Evolutionary conservation across 1,140 invertebrate species (phyloP), one percentile per base, ranked within the genome.

Genomic region (Aphaenogaster ashmeadi): DNA sequence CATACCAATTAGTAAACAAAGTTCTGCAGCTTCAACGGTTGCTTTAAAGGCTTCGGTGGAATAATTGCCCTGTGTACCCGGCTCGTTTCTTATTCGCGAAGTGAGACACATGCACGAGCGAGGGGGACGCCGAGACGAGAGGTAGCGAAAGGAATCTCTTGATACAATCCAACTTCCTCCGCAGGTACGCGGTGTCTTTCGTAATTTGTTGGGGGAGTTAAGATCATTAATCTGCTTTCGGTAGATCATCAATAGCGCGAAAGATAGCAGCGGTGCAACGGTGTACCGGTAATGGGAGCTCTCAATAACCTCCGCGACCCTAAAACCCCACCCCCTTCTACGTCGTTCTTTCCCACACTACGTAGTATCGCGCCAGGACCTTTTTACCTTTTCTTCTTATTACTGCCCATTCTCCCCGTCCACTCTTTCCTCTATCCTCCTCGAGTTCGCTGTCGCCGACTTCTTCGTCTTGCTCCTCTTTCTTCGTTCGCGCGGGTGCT

Each of bases 261-360:
- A 95, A 95, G 94, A 95, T 95, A 95, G 93, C 92, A 87, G 75
- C 88, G 93, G 88, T 89, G 91, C 91, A 88, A 92, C 92, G 92
- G 91, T 95, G 95, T 95, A 95, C 92, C 92, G 90, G 93, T 95
- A 95, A 95, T 95, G 94, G 94, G 89, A 95, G 94, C 94, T 93
- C 94, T 95, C 94, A 94, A 95, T 95, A 95, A 95, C 94, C 93
- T 92, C 56, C 81, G 85, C 87, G 90, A 91, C 87, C 89, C 89
- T 91, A 91, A 93, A 88, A 88, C 60, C 87, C 71, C 89, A 67
- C 18, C 44, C 75, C 50, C 89, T 89, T 74, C 75, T 69, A 60
- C 87, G 69, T 87, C 89, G 88, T 92, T 80, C 91, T 93, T 94
- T 93, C 93, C 92, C 93, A 93, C 93, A 93, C 90, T 90, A 62